Conservation (phyloP, 2,113 vertebrate species). For the Marmota monax region DNA sequence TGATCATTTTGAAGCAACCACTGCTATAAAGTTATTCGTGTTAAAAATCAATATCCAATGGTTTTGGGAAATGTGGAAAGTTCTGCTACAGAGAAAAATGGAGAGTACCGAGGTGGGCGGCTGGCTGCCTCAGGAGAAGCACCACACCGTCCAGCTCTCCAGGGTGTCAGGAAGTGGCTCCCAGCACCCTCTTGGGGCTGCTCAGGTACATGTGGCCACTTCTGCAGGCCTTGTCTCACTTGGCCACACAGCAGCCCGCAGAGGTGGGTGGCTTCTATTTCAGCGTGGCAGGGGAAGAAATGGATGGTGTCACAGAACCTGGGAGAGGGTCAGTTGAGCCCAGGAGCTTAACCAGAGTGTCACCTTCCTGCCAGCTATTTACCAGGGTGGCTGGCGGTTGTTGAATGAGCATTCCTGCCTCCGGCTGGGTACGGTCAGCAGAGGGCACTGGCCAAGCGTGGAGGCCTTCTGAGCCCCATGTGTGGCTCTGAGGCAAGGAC, state of each 20-base stretch:
- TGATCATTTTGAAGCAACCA: constrained; percentile 77
- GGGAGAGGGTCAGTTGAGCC: background rate
- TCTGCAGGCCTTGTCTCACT: background rate
- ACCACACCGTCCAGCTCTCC: fast-evolving
- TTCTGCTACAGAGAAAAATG: constrained; percentile 49
- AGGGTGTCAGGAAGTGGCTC: too few species aligned
- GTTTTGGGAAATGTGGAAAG: constrained; percentile 62
- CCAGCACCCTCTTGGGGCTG: too few species aligned
- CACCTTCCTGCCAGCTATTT: background rate
- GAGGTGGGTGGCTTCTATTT: background rate
- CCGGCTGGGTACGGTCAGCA: background rate
- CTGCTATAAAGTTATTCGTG: constrained; percentile 78
- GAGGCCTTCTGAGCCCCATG: background rate
- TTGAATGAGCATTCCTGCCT: background rate
- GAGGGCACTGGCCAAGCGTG: background rate
- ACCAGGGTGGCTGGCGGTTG: background rate
- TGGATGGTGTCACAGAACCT: background rate
- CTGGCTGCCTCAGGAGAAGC: background rate
- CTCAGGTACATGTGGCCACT: background rate
- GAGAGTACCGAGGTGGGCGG: background rate
- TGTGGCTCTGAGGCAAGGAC: background rate
- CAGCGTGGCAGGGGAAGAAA: background rate
- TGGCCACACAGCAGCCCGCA: background rate
- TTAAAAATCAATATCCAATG: constrained; percentile 80
- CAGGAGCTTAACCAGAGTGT: too few species aligned